phyloP scores from a whole-genome alignment of 2,797 vertebrate species.

The Dryobates pubescens region DNA sequence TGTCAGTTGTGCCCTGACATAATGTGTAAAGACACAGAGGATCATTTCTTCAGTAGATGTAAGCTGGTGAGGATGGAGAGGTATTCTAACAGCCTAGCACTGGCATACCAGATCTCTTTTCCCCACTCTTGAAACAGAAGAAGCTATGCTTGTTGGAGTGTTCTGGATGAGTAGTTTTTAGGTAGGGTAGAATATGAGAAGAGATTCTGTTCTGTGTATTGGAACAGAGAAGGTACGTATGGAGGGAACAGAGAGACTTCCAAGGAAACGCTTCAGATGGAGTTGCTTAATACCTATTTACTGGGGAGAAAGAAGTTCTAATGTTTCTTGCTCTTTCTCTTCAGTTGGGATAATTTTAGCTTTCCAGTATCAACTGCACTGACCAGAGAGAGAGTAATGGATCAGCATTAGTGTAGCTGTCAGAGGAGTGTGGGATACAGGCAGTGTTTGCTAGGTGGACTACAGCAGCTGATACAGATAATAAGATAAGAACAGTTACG shows the following conservation, averaged over 20 bases:
- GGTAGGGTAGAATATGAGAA: neutral
- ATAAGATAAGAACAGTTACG: neutral
- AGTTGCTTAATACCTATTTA: neutral
- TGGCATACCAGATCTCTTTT: neutral
- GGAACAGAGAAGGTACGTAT: neutral
- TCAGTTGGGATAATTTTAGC: neutral
- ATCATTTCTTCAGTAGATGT: neutral
- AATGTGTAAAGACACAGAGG: conserved; percentile 48
- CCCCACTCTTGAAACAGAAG: neutral
- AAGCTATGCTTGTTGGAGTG: neutral
- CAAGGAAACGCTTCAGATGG: neutral
- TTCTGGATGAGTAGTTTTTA: neutral
- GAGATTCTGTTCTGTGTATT: neutral
- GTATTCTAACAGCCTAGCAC: conserved; percentile 22
- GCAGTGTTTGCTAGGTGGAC: neutral
- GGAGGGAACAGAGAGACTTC: neutral
- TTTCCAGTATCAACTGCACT: neutral
- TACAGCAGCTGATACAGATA: neutral
- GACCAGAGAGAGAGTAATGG: neutral
- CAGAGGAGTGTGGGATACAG: neutral
- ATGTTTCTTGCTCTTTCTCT: neutral
- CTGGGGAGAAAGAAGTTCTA: neutral
- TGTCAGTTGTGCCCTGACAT: conserved; percentile 58
- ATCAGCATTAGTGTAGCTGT: neutral
- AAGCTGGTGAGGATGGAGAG: conserved; percentile 35